Base-by-base conservation (phyloP, 2,113 vertebrate species). In the Cinclus mexicanus region DNA sequence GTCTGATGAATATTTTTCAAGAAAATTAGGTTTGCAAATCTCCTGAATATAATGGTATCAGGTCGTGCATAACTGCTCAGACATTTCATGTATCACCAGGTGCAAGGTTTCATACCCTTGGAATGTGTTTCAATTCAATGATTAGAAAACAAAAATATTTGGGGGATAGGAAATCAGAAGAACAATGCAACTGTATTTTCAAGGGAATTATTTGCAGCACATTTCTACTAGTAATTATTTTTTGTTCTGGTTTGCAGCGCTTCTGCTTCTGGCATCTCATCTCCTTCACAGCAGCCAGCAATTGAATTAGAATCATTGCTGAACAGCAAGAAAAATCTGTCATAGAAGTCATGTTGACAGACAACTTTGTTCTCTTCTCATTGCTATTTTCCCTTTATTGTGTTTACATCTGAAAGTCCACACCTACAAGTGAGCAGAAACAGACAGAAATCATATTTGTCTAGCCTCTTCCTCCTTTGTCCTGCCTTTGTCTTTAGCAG, bases 191-290 rank as follows among this genome's bases (percentile, higher is more conserved):
- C 79, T 77, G 68, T 87, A 84, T 91, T 95, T 96, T 95, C 93
- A 96, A 92, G 93, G 75, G 87, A 92, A 91, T 95, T 94, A 91
- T 95, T 96, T 96, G 85, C 53, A 96, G 83, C 80, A 92, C 77
- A 94, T 95, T 96, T 93, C 97, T 96, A 96, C 84, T 94, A 94
- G 90, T 97, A 95, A 97, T 96, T 97, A 96, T 97, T 97, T 97
- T 96, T 93, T 95, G 94, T 95, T 96, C 96, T 97, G 90, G 95
- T 97, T 96, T 94, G 91, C 81, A 96, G 91, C 71, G 29, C 92
- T 95, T 94, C 97, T 95, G 95, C 95, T 97, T 94, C 96, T 96
- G 97, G 95, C 94, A 97, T 95, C 95, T 97, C 95, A 97, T 97
- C 95, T 97, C 95, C 78, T 97, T 97, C 97, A 97, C 96, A 97